Evolutionary conservation across 23 tunicate genomes (phyloP), one percentile per base, ranked within the genome.

Genomic region (Diplosoma virens): DNA sequence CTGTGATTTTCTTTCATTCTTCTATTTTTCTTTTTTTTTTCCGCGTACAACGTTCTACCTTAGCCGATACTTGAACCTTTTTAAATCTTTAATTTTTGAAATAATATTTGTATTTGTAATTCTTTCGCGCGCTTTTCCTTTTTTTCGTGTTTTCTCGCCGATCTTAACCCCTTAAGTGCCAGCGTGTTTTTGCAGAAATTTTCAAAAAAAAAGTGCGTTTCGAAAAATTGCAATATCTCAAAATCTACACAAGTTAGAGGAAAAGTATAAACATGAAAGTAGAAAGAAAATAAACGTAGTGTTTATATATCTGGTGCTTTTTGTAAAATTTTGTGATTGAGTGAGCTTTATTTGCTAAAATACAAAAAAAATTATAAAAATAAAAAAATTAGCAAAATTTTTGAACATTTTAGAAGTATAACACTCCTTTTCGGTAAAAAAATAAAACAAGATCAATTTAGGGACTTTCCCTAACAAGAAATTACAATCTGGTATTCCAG

Each of bases 241-340:
- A 61, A 61, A 61, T 61, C 69, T 61, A 61, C 69, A 61, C 34
- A 61, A 61, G 69, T 35, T 61, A 61, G 69, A 61, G 35, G 35
- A 61, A 61, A 61, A 61, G 35, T 26, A 29, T 29, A 61, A 61
- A 61, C 69, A 61, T 61, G 35, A 61, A 61, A 61, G 69, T 61
- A 9, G 69, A 3, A 18, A 27, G 69, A 61, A 61, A 61, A 61
- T 26, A 61, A 61, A 29, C 34, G 69, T 61, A 61, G 34, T 61
- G 28, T 61, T 61, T 26, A 61, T 26, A 26, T 61, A 61, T 61
- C 61, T 5, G 61, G 23, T 55, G n/a, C 61, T 55, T 55, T 55
- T 55, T 11, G 69, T 61, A 26, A 61, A 61, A 26, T 61, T 61
- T 61, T 61, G 69, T 61, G 35, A 29, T 61, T 61, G 69, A 61